Conservation (phyloP, 2,797 vertebrate species). For the Hipposideros larvatus region DNA sequence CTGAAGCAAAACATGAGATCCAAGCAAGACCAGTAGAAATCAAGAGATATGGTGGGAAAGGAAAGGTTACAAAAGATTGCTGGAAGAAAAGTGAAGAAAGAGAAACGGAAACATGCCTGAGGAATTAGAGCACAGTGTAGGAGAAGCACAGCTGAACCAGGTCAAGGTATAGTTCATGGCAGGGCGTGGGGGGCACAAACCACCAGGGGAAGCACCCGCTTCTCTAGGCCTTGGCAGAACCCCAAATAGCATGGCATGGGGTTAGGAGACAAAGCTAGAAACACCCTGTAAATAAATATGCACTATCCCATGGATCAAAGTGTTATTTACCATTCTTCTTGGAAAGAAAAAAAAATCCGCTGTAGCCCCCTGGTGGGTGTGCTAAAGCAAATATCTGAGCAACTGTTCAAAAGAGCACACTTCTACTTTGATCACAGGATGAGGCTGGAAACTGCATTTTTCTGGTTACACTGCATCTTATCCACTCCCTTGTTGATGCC, state of each 20-base stretch:
- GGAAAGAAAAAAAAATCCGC: not conserved
- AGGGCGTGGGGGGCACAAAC: not conserved
- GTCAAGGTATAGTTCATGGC: not conserved
- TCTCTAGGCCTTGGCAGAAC: not conserved
- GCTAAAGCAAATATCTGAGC: constrained; percentile 56
- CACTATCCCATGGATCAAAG: not conserved
- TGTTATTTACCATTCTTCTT: constrained; percentile 41
- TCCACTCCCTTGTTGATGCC: constrained; percentile 12
- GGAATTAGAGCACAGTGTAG: not conserved
- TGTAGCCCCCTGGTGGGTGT: constrained; percentile 46
- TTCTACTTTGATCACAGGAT: constrained; percentile 47
- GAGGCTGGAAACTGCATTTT: constrained; percentile 62
- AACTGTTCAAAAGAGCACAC: constrained; percentile 23
- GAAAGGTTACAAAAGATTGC: not conserved
- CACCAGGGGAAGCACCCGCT: not conserved
- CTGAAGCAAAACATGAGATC: constrained; percentile 8
- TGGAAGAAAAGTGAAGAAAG: not conserved
- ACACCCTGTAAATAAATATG: not conserved
- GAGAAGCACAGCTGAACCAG: not conserved
- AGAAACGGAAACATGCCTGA: rapidly evolving
- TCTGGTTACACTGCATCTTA: constrained; percentile 61
- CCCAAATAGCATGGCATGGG: not conserved
- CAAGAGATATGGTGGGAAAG: not conserved
- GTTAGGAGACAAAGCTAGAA: not conserved
- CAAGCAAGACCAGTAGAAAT: not conserved